Evolutionary conservation across 2,113 vertebrate genomes (phyloP), one percentile per base, ranked within the genome.

Genomic region (Laticauda laticaudata): DNA sequence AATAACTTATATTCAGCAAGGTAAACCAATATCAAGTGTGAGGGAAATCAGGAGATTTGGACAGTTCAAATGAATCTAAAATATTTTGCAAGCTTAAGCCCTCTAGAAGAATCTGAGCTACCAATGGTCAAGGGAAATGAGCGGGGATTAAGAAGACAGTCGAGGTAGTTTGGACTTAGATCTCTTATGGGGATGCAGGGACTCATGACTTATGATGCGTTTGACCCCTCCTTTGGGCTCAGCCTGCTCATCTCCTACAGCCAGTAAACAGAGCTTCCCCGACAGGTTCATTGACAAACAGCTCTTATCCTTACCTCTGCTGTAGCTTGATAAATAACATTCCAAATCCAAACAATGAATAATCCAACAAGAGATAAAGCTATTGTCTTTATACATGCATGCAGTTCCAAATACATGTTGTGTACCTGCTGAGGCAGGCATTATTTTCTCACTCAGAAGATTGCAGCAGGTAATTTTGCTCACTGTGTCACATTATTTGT

Each of bases 391-490:
- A 90, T 85, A 91, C 94, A 86, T 89, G 89, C 85, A 54, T 43
- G 24, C 86, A 15, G 69, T 93, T 57, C 15, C 57, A 3, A 81
- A 54, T 87, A 9, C 0, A 0, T 59, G 54, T 86, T 43, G 87
- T 86, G 51, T 0, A 0, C 93, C 55, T 54, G 21, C 88, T 53
- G n/a, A 92, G 89, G 90, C 90, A 43, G 34, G 89, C 69, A 2
- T 48, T 92, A 51, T 92, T 94, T 92, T 81, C 92, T 90, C 69
- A 45, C n/a, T 75, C 6, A 2, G 81, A 90, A 88, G 93, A 81
- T 15, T 8, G 88, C 45, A 88, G 81, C 43, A 21, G 89, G 90
- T 92, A 51, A 93, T 94, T 94, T 87, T 87, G 87, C 93, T 95
- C 93, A 8, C 93, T 29, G 15, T 91, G 87, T 55, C 0, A 9